Base-by-base conservation (phyloP, 1,140 invertebrate genomes). In the Zophobas atratus region DNA sequence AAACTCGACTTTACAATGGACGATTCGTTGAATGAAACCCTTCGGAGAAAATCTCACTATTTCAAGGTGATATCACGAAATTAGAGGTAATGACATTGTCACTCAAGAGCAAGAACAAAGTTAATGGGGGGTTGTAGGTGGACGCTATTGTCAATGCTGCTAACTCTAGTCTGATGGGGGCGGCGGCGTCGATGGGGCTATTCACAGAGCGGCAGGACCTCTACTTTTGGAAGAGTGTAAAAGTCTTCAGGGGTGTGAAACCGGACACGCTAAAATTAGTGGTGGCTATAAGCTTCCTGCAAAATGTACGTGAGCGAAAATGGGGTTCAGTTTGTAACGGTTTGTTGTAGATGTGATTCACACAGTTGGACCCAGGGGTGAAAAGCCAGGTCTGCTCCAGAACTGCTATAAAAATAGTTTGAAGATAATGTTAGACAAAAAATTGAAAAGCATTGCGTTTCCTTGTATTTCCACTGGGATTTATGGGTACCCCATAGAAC, bases 61-160 rank as follows among this genome's bases (percentile, higher is more conserved):
- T 90, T 88, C 87, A 88, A 85, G 96, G 95, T 5, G 95, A 97
- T 85, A 97, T 98, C n/a, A 97, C 96, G 0, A 89, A 89, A 51
- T 87, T 98, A 6, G 94, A 96, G 86, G 89, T 90, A 77, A 77
- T 63, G 75, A 83, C 0, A 6, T 43, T 72, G 51, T 51, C 1
- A 60, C 4, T 43, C 1, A 2, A 53, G 41, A 63, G 34, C 4
- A 6, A 46, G 33, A 79, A n/a, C 33, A 77, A 34, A 32, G 36
- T 67, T 20, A 76, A 80, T 55, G 79, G 20, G 20, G 20, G 20
- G 20, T 82, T 77, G 73, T 79, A 91, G 90, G 91, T 97, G 75
- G 96, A 97, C 90, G 94, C 92, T 1, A 97, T 98, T 84, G 95
- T 97, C 0, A 98, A 98, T 91, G 97, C 96, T 60, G 96, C 97